A percentile compares a stretch with the other conserved stretches of the same genome.
phyloP scores from a whole-genome alignment of 2,888 invertebrate genomes.

The Ganaspis brasiliensis region DNA sequence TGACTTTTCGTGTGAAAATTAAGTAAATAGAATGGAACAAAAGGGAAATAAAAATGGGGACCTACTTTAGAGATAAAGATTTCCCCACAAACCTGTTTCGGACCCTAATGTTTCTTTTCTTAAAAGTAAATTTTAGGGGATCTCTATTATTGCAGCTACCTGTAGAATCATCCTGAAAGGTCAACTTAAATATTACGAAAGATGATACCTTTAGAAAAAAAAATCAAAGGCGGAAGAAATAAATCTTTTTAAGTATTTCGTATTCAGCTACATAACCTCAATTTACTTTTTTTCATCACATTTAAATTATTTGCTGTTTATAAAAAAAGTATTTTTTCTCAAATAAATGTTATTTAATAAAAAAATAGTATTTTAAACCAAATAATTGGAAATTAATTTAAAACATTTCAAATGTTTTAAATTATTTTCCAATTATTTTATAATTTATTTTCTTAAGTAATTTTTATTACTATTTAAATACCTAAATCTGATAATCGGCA shows the following conservation, averaged over 20 bases:
- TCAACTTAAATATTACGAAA: constrained; percentile 1
- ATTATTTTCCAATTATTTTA: no score
- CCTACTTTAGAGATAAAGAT: constrained; percentile 45
- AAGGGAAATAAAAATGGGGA: not conserved
- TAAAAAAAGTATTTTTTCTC: no score
- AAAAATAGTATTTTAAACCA: no score
- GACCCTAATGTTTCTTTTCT: constrained; percentile 17
- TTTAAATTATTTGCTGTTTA: no score
- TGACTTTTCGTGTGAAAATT: constrained; percentile 13
- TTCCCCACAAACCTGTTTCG: constrained; percentile 27
- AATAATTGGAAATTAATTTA: no score
- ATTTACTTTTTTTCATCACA: not conserved
- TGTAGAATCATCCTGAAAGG: not conserved
- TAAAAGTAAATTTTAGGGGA: not conserved
- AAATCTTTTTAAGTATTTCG: not conserved
- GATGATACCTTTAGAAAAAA: not conserved
- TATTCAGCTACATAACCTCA: not conserved
- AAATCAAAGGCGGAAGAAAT: constrained; percentile 11
- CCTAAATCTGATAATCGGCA: no score
- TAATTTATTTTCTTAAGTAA: no score
- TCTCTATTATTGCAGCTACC: not conserved
- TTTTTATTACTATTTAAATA: no score
- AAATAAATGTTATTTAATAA: no score
- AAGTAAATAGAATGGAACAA: constrained; percentile 7
- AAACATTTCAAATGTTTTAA: no score